Evolutionary conservation across 1,140 invertebrate species (phyloP).

Genomic region (Ericerus pela): DNA sequence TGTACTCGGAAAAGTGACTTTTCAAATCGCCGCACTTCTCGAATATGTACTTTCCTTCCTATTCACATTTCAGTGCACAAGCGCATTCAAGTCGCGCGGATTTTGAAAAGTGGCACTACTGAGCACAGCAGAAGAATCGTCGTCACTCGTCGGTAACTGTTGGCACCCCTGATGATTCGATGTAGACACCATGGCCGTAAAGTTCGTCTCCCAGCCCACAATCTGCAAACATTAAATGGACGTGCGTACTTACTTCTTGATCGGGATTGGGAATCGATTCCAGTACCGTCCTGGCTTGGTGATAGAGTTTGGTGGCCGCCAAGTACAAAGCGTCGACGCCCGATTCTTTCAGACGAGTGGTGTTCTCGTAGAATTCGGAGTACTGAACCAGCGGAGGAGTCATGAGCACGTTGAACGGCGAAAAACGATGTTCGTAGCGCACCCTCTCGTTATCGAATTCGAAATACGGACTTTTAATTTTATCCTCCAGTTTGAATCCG

Average conservation of each 20-base stretch:
- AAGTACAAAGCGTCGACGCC: slow-evolving; percentile 44
- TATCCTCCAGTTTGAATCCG: slow-evolving; percentile 52
- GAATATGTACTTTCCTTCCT: too few species aligned
- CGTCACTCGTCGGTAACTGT: too few species aligned
- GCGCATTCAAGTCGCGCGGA: too few species aligned
- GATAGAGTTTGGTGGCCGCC: slow-evolving; percentile 76
- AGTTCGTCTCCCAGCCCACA: too few species aligned
- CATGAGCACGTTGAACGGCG: slow-evolving; percentile 68
- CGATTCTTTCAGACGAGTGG: slow-evolving; percentile 32
- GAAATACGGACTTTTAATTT: slow-evolving; percentile 50
- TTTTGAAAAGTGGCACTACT: too few species aligned
- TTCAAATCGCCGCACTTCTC: too few species aligned
- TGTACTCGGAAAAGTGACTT: too few species aligned
- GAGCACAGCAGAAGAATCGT: too few species aligned
- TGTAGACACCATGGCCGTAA: too few species aligned
- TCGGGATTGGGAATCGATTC: slow-evolving; percentile 55
- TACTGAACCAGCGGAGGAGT: slow-evolving; percentile 83
- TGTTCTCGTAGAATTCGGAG: slow-evolving; percentile 60
- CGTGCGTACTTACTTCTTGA: background rate
- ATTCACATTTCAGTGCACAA: too few species aligned
- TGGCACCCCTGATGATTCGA: too few species aligned
- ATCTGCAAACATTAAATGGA: too few species aligned
- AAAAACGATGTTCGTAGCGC: slow-evolving; percentile 84
- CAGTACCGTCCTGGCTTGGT: slow-evolving; percentile 69
- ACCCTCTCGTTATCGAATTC: slow-evolving; percentile 88